phyloP scores from a whole-genome alignment of 2,888 invertebrate genomes.

The Synergus japonicus region DNA sequence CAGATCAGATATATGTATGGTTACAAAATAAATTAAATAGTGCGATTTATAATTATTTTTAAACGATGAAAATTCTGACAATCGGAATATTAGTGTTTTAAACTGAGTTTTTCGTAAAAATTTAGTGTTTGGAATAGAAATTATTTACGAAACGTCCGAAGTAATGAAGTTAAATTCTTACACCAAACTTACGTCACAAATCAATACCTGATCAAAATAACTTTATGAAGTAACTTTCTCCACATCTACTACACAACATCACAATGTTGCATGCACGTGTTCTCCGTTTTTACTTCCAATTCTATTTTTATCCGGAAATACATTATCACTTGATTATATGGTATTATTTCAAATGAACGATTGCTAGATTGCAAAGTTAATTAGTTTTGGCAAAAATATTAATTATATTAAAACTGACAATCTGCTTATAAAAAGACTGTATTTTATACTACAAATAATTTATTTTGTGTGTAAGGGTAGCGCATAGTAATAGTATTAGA shows the following conservation, averaged over 20 bases:
- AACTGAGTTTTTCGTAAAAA: too few species aligned
- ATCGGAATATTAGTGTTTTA: too few species aligned
- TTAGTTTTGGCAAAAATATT: neutral
- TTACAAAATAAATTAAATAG: too few species aligned
- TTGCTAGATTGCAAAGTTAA: neutral
- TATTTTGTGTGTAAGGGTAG: too few species aligned
- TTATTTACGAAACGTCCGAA: neutral
- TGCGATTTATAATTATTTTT: too few species aligned
- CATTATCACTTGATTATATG: neutral
- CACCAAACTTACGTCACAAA: neutral
- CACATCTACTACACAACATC: neutral
- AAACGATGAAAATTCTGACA: too few species aligned
- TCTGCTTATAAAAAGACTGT: neutral
- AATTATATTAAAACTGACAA: neutral
- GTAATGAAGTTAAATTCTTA: neutral
- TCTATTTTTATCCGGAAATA: neutral
- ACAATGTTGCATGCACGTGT: constrained; percentile 4
- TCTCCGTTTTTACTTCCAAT: neutral
- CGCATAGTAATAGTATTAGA: too few species aligned
- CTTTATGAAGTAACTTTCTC: neutral
- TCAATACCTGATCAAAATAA: neutral
- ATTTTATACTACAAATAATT: too few species aligned
- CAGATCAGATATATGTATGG: too few species aligned
- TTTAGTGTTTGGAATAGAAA: too few species aligned
- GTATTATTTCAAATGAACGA: too few species aligned